Evolutionary conservation across 2,888 invertebrate species (phyloP).

Genomic region (Eupeodes latifasciatus): DNA sequence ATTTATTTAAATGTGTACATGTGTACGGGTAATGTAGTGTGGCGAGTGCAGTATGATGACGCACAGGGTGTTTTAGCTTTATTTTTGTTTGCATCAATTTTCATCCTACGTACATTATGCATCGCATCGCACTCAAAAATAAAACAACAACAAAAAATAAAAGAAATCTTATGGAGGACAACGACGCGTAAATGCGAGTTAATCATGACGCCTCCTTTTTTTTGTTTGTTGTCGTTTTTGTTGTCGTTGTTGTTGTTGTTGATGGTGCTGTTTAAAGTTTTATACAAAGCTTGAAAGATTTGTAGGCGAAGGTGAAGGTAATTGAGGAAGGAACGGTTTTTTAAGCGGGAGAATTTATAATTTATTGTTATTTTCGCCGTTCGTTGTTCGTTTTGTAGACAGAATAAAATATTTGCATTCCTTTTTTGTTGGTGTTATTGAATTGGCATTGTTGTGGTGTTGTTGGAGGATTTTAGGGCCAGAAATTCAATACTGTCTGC

Average conservation of each 20-base stretch:
- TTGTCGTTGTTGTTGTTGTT: not conserved
- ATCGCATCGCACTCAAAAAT: conserved; percentile 19
- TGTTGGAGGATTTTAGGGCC: no score
- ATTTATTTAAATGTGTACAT: conserved; percentile 70
- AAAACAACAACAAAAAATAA: conserved; percentile 7
- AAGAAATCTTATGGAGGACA: conserved; percentile 48
- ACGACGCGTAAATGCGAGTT: conserved; percentile 72
- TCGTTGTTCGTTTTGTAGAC: not conserved
- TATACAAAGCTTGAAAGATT: conserved; percentile 38
- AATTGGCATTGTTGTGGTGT: not conserved
- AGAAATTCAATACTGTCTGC: no score
- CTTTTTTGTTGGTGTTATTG: not conserved
- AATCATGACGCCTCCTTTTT: conserved; percentile 69
- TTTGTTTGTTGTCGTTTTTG: conserved; percentile 7
- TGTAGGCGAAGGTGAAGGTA: conserved; percentile 72
- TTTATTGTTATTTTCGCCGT: conserved; percentile 19
- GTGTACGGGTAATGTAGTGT: conserved; percentile 35
- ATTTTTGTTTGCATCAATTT: conserved; percentile 21
- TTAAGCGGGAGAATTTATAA: conserved; percentile 43
- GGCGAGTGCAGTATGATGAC: conserved; percentile 57
- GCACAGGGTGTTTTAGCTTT: conserved; percentile 49
- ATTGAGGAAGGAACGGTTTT: conserved; percentile 57
- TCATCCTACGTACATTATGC: not conserved
- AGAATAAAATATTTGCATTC: not conserved
- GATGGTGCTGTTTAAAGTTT: not conserved